Evolutionary conservation across 2,888 invertebrate genomes (phyloP).

Genomic region (Pediacus dermestoides): DNA sequence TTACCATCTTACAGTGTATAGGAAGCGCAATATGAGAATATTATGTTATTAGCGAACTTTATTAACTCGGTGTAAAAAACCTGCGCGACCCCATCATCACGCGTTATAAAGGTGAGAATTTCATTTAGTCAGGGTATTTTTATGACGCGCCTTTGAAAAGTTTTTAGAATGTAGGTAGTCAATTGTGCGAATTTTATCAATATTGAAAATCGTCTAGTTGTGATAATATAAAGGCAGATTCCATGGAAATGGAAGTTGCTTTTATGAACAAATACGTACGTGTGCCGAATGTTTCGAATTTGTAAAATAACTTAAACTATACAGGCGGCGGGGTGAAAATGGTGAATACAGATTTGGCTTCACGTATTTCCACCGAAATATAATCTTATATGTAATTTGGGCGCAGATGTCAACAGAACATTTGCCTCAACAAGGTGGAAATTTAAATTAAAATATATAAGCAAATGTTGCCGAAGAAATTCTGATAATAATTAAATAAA

Average conservation of each 20-base stretch:
- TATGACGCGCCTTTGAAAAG: conserved; percentile 6
- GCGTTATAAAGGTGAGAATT: conserved; percentile 20
- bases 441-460: too few species aligned
- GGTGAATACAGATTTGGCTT: too few species aligned
- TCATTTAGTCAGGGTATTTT: conserved; percentile 16
- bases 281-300: conserved; percentile 14
- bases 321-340: too few species aligned
- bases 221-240: conserved; percentile 20
- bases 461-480: too few species aligned
- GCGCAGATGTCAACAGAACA: too few species aligned
- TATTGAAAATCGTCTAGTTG: conserved; percentile 26
- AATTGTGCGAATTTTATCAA: conserved; percentile 24
- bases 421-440: too few species aligned
- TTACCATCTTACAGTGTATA: too few species aligned
- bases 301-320: conserved; percentile 9
- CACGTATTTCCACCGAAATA: too few species aligned
- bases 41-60: conserved; percentile 17
- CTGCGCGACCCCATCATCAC: conserved; percentile 2
- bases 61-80: conserved; percentile 11
- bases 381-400: too few species aligned
- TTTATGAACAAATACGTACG: conserved; percentile 17
- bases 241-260: conserved; percentile 11
- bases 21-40: conserved; percentile 2
- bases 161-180: conserved; percentile 9
- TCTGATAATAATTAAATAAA: too few species aligned